A percentile compares a stretch with the other conserved stretches of the same genome.
Conservation (phyloP, 2,113 vertebrate species). For the Oenanthe oenanthe region DNA sequence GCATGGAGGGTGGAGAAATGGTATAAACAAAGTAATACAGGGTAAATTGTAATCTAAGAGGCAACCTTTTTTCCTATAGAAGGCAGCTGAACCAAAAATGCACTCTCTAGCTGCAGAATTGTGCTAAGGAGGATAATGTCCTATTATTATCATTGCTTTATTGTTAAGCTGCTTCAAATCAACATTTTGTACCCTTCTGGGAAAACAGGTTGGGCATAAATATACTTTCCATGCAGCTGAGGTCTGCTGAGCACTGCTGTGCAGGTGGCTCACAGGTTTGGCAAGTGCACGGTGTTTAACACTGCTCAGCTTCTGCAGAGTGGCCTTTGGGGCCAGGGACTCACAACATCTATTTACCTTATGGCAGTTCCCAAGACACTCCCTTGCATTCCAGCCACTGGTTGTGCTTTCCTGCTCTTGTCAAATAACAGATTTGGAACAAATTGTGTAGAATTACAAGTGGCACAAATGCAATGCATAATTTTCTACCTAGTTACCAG, state of each 20-base stretch:
- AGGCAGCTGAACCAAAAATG: slow-evolving; percentile 15
- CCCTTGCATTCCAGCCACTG: slow-evolving; percentile 14
- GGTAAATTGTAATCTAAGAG: slow-evolving; percentile 30
- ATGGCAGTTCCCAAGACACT: slow-evolving; percentile 35
- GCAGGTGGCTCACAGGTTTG: background rate
- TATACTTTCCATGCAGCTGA: background rate
- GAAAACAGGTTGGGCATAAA: slow-evolving; percentile 21
- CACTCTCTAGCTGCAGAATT: background rate
- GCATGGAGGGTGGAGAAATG: background rate
- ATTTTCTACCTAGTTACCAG: slow-evolving; percentile 45
- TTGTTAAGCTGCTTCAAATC: background rate
- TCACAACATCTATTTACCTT: slow-evolving; percentile 45
- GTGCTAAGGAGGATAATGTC: background rate
- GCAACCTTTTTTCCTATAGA: background rate
- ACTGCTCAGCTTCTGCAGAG: background rate
- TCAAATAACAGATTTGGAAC: slow-evolving; percentile 59
- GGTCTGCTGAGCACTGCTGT: slow-evolving; percentile 5
- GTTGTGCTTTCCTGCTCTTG: slow-evolving; percentile 17
- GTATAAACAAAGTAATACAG: slow-evolving; percentile 35
- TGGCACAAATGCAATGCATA: background rate
- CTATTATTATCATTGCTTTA: background rate
- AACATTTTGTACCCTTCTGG: slow-evolving; percentile 5
- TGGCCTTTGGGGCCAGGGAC: background rate
- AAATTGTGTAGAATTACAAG: slow-evolving; percentile 66
- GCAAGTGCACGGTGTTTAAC: background rate